phyloP scores from a whole-genome alignment of 2,113 vertebrate genomes.

The Marcusenius ussheri region DNA sequence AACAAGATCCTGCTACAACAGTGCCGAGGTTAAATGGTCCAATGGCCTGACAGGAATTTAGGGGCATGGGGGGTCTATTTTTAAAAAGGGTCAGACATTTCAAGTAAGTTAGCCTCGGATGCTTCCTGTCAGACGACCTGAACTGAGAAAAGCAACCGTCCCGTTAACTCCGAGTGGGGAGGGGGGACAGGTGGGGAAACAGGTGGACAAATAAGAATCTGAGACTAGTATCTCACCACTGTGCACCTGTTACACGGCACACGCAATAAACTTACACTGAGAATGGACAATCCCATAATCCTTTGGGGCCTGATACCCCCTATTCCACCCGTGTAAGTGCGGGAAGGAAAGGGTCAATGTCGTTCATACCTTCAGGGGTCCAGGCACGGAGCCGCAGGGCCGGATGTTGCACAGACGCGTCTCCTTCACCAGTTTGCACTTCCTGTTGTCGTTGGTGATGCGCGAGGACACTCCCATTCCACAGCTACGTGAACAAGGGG shows the following conservation, averaged over 20 bases:
- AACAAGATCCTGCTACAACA: background rate
- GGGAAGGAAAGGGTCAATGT: background rate
- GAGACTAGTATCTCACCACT: background rate
- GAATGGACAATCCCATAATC: background rate
- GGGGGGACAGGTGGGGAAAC: background rate
- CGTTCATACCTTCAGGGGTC: slow-evolving; percentile 37
- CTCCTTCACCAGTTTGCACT: slow-evolving; percentile 43
- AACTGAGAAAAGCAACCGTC: background rate
- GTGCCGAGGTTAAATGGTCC: background rate
- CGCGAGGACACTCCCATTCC: slow-evolving; percentile 51
- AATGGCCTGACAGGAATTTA: background rate
- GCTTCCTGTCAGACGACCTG: background rate
- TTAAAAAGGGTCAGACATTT: background rate
- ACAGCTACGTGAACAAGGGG: slow-evolving; percentile 63
- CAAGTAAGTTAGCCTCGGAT: background rate
- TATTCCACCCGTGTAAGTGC: background rate
- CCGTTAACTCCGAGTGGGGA: background rate
- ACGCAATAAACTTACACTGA: background rate
- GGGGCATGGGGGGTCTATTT: background rate
- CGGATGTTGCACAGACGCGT: slow-evolving; percentile 39
- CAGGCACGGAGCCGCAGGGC: slow-evolving; percentile 31
- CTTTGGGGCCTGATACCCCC: background rate
- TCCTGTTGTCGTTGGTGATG: slow-evolving; percentile 38
- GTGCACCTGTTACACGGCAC: background rate
- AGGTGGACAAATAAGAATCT: background rate